Evolutionary conservation across 2,888 invertebrate species (phyloP).

Genomic region (Nemotelus nigrinus): DNA sequence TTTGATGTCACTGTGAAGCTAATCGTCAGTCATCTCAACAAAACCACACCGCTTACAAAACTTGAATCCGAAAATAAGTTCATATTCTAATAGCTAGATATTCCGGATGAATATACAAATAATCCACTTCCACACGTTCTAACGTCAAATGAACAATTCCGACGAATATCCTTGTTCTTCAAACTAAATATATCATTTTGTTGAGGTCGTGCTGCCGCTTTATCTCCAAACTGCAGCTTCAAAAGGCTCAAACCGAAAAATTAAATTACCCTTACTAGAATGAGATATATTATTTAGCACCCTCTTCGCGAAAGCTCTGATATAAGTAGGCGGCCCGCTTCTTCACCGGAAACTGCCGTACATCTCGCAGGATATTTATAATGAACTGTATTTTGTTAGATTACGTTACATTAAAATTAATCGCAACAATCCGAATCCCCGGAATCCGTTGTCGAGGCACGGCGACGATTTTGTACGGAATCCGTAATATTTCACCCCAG

Average conservation of each 20-base stretch:
- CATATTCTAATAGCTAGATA: no score
- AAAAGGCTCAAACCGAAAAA: conserved; percentile 22
- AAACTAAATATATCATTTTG: conserved; percentile 11
- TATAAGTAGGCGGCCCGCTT: neutral
- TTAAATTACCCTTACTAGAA: conserved; percentile 4
- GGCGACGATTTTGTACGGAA: no score
- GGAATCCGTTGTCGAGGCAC: conserved; percentile 1
- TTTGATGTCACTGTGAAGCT: no score
- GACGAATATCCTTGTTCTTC: neutral
- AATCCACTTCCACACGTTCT: neutral
- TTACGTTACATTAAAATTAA: conserved; percentile 38
- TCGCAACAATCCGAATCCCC: conserved; percentile 20
- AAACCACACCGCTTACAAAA: no score
- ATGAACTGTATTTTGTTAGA: conserved; percentile 4
- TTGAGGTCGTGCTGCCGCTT: conserved; percentile 6
- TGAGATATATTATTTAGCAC: neutral
- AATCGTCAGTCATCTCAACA: no score
- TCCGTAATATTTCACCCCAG: no score
- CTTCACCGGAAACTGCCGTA: neutral
- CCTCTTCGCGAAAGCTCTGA: neutral
- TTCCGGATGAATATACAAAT: neutral
- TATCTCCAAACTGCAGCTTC: conserved; percentile 13
- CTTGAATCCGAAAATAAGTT: no score
- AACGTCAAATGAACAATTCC: neutral
- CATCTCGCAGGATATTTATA: neutral